phyloP scores from a whole-genome alignment of 2,888 invertebrate genomes.

The Tineola bisselliella region DNA sequence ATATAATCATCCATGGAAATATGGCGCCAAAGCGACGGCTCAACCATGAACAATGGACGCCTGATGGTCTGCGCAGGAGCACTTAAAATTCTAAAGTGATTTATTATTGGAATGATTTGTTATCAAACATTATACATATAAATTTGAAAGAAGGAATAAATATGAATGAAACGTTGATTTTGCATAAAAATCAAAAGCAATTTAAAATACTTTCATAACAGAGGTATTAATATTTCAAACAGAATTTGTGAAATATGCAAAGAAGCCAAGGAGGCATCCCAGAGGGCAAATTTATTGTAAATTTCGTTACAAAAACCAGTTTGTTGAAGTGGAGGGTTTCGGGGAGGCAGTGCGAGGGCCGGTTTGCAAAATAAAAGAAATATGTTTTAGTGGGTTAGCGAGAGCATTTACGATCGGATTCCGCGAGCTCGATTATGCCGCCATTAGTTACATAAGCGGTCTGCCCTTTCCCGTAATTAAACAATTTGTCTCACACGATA shows the following conservation, averaged over 20 bases:
- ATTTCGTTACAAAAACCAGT: constrained; percentile 57
- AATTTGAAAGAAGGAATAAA: not conserved
- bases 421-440: constrained; percentile 48
- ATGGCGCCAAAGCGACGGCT: constrained; percentile 30
- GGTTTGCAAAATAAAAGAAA: constrained; percentile 61
- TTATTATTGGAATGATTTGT: not conserved
- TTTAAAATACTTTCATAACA: constrained; percentile 3
- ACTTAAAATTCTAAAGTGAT: constrained; percentile 16
- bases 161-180: not conserved
- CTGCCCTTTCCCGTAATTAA: constrained; percentile 41
- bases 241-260: constrained; percentile 32
- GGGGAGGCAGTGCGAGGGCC: constrained; percentile 30
- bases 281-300: constrained; percentile 47
- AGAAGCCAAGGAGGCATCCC: constrained; percentile 33
- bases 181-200: constrained; percentile 5
- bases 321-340: constrained; percentile 34
- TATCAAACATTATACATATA: not conserved
- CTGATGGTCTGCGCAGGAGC: constrained; percentile 34
- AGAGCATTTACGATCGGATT: constrained; percentile 62
- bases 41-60: constrained; percentile 30
- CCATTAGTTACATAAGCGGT: constrained; percentile 57
- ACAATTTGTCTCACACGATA: constrained; percentile 43
- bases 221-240: constrained; percentile 6
- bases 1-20: constrained; percentile 27
- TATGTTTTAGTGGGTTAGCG: constrained; percentile 67